Percentiles rank a stretch among this genome's conserved stretches.
Evolutionary conservation across 2,113 vertebrate species (phyloP).

Genomic region (Sorex fumeus): DNA sequence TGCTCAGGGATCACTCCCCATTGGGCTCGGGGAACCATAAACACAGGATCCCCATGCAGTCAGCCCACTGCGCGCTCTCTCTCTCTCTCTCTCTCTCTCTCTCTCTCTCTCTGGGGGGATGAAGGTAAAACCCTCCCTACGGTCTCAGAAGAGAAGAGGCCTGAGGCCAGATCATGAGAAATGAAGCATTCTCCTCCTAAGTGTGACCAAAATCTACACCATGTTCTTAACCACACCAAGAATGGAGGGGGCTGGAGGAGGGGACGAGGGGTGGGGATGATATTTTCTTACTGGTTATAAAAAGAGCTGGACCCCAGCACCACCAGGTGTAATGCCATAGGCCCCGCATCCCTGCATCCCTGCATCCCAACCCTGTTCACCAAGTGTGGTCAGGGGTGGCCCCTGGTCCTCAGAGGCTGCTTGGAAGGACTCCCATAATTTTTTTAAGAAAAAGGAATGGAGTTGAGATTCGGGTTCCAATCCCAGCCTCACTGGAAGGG

Average conservation of each 20-base stretch:
- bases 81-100: no score
- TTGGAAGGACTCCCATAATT: no score
- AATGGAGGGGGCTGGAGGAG: not conserved
- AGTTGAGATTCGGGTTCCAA: not conserved
- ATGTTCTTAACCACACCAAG: not conserved
- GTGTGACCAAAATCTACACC: not conserved
- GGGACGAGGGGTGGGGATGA: not conserved
- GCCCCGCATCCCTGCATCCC: no score
- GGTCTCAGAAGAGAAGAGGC: constrained; percentile 24
- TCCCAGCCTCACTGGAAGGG: not conserved
- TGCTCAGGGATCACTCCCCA: not conserved
- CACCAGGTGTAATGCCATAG: no score
- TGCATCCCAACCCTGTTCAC: no score
- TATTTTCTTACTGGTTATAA: constrained; percentile 4
- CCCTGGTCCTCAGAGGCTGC: no score
- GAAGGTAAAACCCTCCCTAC: not conserved
- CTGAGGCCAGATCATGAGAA: constrained; percentile 17
- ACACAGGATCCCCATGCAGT: no score
- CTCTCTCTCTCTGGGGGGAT: no score
- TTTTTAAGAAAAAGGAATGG: not conserved
- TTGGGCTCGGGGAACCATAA: no score
- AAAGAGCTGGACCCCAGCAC: not conserved
- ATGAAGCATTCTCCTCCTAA: not conserved
- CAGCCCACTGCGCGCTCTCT: no score
- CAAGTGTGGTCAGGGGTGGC: not conserved